Conservation (phyloP, 2,797 vertebrate species). For the Craterocephalus amniculus region DNA sequence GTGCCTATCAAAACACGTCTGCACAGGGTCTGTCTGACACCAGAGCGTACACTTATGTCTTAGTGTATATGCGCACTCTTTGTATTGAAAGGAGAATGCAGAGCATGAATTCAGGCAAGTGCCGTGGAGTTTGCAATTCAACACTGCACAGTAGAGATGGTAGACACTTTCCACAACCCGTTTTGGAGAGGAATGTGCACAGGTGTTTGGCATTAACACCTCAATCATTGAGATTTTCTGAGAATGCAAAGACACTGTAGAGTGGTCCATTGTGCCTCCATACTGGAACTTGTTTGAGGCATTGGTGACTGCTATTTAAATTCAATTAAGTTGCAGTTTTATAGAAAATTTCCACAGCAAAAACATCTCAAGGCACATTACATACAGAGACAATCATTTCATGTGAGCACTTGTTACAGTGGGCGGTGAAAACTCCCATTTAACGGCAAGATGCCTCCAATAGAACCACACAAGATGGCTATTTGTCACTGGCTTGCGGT, state of each 20-base stretch:
- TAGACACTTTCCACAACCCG: constrained; percentile 8
- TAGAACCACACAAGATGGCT: background rate
- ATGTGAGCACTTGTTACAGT: background rate
- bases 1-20: constrained; percentile 70
- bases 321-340: background rate
- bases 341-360: background rate
- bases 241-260: background rate
- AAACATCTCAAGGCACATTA: background rate
- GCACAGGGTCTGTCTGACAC: constrained; percentile 38
- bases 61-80: constrained; percentile 4
- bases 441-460: background rate
- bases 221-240: background rate
- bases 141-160: constrained; percentile 17
- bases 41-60: constrained; percentile 34
- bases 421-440: too few relatives aligned
- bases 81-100: constrained; percentile 12
- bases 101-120: constrained; percentile 34
- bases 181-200: constrained; percentile 34
- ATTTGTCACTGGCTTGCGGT: background rate
- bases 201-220: constrained; percentile 34
- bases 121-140: constrained; percentile 31
- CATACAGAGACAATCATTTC: background rate
- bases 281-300: background rate
- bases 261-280: background rate
- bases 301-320: background rate